phyloP scores from a whole-genome alignment of 2,888 invertebrate genomes.

The Sesia bembeciformis region DNA sequence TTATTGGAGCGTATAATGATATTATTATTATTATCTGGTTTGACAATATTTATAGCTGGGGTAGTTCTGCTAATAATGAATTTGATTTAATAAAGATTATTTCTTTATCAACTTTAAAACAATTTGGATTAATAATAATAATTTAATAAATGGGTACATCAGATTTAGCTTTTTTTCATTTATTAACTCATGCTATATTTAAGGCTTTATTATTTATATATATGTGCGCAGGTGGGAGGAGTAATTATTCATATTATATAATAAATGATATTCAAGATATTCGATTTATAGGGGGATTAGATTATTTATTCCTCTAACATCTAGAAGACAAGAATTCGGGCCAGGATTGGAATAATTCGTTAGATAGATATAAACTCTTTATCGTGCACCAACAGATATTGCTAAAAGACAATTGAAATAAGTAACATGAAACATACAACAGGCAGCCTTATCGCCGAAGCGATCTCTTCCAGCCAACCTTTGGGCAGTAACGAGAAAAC shows the following conservation, averaged over 20 bases:
- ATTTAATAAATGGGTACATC: constrained; percentile 71
- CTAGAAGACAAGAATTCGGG: constrained; percentile 6
- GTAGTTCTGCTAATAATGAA: constrained; percentile 76
- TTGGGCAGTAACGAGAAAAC: no score
- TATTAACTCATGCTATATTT: constrained; percentile 83
- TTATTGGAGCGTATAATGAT: constrained; percentile 39
- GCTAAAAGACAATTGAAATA: no score
- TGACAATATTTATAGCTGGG: constrained; percentile 77
- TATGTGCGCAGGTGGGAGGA: constrained; percentile 82
- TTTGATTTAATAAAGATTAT: constrained; percentile 86
- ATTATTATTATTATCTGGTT: constrained; percentile 69
- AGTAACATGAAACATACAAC: no score
- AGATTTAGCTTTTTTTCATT: constrained; percentile 80
- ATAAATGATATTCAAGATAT: constrained; percentile 79
- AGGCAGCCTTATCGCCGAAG: no score
- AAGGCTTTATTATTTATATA: constrained; percentile 79
- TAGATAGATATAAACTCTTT: no score
- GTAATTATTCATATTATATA: constrained; percentile 78
- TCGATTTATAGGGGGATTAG: constrained; percentile 73
- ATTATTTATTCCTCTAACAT: constrained; percentile 64
- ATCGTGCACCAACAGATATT: no score
- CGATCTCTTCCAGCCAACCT: no score
- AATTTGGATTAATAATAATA: constrained; percentile 82
- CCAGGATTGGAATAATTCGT: no score
- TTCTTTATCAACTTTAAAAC: constrained; percentile 84